Conservation (phyloP, 37 sponge, comb jelly and placozoan species). For the Diacarnus erythraeanus region DNA sequence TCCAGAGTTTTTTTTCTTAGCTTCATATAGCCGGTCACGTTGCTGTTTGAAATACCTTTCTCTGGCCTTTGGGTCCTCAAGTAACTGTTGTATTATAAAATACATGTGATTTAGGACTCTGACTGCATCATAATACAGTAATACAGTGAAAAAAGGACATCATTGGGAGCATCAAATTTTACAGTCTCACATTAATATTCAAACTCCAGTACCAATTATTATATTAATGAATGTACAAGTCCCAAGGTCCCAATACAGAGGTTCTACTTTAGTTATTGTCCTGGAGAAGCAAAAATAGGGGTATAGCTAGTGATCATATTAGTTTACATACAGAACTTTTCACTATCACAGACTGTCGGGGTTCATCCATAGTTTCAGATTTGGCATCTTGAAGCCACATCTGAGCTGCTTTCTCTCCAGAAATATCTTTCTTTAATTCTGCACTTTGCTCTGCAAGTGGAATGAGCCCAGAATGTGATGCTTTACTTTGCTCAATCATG, state of each 20-base stretch:
- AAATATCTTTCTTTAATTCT: not conserved
- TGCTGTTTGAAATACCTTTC: constrained; percentile 42
- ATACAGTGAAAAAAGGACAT: not conserved
- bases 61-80: constrained; percentile 15
- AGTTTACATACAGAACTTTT: not conserved
- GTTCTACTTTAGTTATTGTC: too few relatives aligned
- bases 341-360: not conserved
- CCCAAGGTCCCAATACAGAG: not conserved
- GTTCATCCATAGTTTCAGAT: constrained; percentile 2
- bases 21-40: constrained; percentile 47
- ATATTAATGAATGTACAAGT: not conserved
- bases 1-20: constrained; percentile 32
- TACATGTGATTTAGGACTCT: not conserved
- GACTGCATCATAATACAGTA: too few relatives aligned
- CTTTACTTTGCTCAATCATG: too few relatives aligned
- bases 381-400: constrained; percentile 57
- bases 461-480: not conserved
- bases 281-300: too few relatives aligned
- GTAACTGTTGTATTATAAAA: not conserved
- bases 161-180: too few relatives aligned
- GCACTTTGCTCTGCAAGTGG: not conserved
- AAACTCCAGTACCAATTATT: not conserved
- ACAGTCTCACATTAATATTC: not conserved
- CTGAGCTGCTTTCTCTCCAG: constrained; percentile 34
- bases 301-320: too few relatives aligned